phyloP scores from a whole-genome alignment of 1,140 invertebrate species.

The Oncopodura yosiiana region DNA sequence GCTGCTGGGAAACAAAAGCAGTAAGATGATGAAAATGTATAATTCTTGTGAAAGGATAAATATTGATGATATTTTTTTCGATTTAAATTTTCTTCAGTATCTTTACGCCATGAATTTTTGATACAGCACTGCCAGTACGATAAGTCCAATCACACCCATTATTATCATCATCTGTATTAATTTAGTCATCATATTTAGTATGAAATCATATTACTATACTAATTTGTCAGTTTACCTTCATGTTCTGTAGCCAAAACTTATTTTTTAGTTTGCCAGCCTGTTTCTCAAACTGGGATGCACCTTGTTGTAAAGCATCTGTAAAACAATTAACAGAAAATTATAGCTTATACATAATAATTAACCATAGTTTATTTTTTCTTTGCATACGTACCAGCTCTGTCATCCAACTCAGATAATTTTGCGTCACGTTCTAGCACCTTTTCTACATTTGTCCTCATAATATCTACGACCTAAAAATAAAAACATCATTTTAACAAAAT shows the following conservation, averaged over 20 bases:
- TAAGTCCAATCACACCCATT: slow-evolving; percentile 36
- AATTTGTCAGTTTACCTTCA: slow-evolving; percentile 40
- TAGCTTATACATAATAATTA: neutral
- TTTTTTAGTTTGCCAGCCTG: slow-evolving; percentile 55
- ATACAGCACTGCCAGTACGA: no score
- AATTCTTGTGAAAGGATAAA: no score
- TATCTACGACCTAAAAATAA: slow-evolving; percentile 64
- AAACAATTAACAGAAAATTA: neutral
- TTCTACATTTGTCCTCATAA: slow-evolving; percentile 94
- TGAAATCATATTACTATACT: neutral
- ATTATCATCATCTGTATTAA: slow-evolving; percentile 37
- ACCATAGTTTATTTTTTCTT: neutral
- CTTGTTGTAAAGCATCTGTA: slow-evolving; percentile 50
- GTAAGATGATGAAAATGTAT: no score
- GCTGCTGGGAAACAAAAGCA: no score
- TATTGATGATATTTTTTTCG: no score
- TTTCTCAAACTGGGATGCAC: slow-evolving; percentile 57
- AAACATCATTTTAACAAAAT: slow-evolving; percentile 23
- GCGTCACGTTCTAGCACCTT: slow-evolving; percentile 93
- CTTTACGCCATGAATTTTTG: no score
- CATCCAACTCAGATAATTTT: slow-evolving; percentile 89
- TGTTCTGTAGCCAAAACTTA: slow-evolving; percentile 59
- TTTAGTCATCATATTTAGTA: neutral
- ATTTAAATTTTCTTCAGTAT: no score
- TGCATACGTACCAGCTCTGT: slow-evolving; percentile 67